A percentile compares a stretch with the other conserved stretches of the same genome.
Evolutionary conservation across 1,140 invertebrate species (phyloP).

Genomic region (Andrena cerasifolii): DNA sequence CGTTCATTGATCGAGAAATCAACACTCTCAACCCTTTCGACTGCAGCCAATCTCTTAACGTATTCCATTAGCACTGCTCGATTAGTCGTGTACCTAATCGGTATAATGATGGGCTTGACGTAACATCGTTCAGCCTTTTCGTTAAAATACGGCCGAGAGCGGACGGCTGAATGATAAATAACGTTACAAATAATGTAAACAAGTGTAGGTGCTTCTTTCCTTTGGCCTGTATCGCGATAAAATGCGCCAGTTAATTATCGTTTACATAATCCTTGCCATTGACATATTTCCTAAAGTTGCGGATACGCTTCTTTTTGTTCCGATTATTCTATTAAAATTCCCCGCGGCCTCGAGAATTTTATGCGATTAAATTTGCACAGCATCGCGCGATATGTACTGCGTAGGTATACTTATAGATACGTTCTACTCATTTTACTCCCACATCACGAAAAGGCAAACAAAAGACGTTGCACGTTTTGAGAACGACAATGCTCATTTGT

Average conservation of each 20-base stretch:
- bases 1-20: slow-evolving; percentile 36
- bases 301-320: not conserved
- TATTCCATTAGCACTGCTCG: slow-evolving; percentile 30
- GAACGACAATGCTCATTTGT: not conserved
- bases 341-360: not conserved
- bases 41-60: slow-evolving; percentile 38
- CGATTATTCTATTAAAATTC: not conserved
- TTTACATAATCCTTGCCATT: not conserved
- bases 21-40: slow-evolving; percentile 21
- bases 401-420: no score
- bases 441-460: not conserved
- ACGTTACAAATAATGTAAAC: slow-evolving; percentile 20
- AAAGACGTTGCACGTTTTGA: not conserved
- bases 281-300: not conserved
- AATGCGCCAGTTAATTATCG: not conserved
- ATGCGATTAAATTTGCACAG: not conserved
- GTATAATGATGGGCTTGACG: slow-evolving; percentile 43
- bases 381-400: not conserved
- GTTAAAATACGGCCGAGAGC: not conserved
- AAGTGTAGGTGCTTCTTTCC: not conserved
- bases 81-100: slow-evolving; percentile 32
- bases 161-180: slow-evolving; percentile 4
- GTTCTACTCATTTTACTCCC: not conserved
- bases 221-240: not conserved
- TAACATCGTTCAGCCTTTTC: slow-evolving; percentile 11